Base-by-base conservation (phyloP, 2,113 vertebrate species). In the Mobula birostris region DNA sequence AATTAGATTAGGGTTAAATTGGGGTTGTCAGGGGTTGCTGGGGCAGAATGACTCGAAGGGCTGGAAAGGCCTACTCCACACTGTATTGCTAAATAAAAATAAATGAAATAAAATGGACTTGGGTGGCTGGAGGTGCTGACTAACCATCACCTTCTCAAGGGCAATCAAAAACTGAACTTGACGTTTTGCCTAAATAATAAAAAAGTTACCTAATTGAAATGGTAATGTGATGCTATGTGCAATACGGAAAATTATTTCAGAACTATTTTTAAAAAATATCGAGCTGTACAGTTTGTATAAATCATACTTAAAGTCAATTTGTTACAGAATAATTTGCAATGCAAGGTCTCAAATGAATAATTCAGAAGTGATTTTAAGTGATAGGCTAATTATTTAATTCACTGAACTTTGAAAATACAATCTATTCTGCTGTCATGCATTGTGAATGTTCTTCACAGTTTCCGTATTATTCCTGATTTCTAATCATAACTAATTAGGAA, bases 281-380 rank as follows among this genome's bases (percentile, higher is more conserved):
- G 9, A 88, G 29, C 61, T 90, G 56, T 36, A 14, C 17, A 32
- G 14, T 15, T n/a, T 90, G 14, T 32, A 66, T 66, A 90, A 90
- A 90, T 88, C 29, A 90, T 29, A 90, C 66, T 36, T 90, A n/a
- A 90, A 32, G n/a, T 9, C 6, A 14, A 61, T 90, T 66, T 63
- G 32, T 66, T 66, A 19, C 66, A 36, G 61, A 66, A 36, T 90
- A 90, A 66, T 36, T n/a, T 90, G 29, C 29, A 32, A n/a, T 61
- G 29, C 8, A 90, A 66, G 63, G 14, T 66, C 63, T 90, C 66
- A 12, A 66, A 68, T 90, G 61, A 90, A 66, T 32, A 40, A 66
- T 90, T 66, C 29, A 90, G 85, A 90, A 90, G n/a, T 17, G 85
- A 66, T 68, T 90, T 29, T 63, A 90, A 48, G 61, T 68, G n/a